These are phyloP conservation scores for Azorinus chamasolen DNA, from an alignment of 2,888 invertebrate genomes.

Conservation along the genomic window DNA sequence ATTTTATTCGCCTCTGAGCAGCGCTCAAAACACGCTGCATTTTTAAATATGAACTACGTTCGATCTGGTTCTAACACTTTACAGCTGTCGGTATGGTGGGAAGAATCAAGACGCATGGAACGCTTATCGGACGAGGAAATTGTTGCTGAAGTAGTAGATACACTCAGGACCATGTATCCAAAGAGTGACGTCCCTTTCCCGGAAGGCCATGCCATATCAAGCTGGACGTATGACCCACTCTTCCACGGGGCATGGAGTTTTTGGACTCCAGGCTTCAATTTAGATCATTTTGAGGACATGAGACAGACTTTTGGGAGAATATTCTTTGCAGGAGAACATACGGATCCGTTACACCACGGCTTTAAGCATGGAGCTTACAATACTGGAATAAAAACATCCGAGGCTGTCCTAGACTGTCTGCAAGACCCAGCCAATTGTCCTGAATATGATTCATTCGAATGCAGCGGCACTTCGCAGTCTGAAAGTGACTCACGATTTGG, in stretches of 20 bases:
- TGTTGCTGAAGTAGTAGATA: slow-evolving; percentile 30
- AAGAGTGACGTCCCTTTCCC: slow-evolving; percentile 10
- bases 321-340: slow-evolving; percentile 59
- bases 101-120: slow-evolving; percentile 44
- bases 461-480: no score
- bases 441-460: no score
- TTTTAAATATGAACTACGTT: no score
- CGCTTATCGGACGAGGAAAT: slow-evolving; percentile 26
- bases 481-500: no score
- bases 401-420: background rate
- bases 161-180: slow-evolving; percentile 42
- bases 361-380: slow-evolving; percentile 4
- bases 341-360: background rate
- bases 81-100: slow-evolving; percentile 29
- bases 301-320: slow-evolving; percentile 47
- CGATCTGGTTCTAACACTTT: slow-evolving; percentile 32
- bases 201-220: slow-evolving; percentile 23
- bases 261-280: slow-evolving; percentile 46
- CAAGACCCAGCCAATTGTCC: no score
- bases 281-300: slow-evolving; percentile 22
- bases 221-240: slow-evolving; percentile 42
- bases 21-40: no score
- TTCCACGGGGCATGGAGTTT: slow-evolving; percentile 45
- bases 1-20: no score
- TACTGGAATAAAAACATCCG: background rate